Percentiles rank a stretch among this genome's conserved stretches.
Conservation (phyloP, 2,797 vertebrate species). For the Oophaga sylvatica region DNA sequence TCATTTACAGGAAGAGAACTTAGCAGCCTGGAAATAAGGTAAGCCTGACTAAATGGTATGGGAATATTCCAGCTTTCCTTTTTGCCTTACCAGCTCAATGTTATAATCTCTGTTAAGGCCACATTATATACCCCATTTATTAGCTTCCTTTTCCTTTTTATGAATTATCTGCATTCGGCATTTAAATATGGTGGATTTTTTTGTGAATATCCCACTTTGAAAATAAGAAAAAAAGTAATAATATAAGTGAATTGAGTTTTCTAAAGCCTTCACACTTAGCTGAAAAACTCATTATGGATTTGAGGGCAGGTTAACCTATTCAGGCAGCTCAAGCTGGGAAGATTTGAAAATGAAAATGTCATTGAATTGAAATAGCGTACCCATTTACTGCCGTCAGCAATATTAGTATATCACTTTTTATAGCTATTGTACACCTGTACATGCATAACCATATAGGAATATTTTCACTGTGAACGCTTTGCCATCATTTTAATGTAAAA, state of each 20-base stretch:
- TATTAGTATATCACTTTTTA: too few species aligned
- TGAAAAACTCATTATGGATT: too few species aligned
- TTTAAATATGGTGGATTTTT: neutral
- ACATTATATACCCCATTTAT: neutral
- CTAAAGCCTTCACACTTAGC: too few species aligned
- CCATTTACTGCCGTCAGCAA: too few species aligned
- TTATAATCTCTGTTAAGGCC: neutral
- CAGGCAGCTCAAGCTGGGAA: too few species aligned
- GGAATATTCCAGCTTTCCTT: neutral
- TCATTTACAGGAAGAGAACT: constrained; percentile 62
- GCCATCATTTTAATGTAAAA: too few species aligned
- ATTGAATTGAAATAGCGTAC: too few species aligned
- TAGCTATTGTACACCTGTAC: too few species aligned
- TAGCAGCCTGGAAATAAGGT: constrained; percentile 72
- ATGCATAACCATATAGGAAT: too few species aligned
- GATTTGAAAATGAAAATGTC: too few species aligned
- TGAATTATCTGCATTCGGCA: neutral
- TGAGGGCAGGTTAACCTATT: too few species aligned
- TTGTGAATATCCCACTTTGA: neutral
- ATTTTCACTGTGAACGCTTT: too few species aligned
- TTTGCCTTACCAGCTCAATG: neutral
- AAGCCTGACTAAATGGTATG: constrained; percentile 18
- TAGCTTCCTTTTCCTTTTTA: neutral
- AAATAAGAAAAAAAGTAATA: neutral
- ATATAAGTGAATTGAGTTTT: neutral